Base-by-base conservation (phyloP, 2,888 invertebrate genomes). In the Hyposoter dolosus region DNA sequence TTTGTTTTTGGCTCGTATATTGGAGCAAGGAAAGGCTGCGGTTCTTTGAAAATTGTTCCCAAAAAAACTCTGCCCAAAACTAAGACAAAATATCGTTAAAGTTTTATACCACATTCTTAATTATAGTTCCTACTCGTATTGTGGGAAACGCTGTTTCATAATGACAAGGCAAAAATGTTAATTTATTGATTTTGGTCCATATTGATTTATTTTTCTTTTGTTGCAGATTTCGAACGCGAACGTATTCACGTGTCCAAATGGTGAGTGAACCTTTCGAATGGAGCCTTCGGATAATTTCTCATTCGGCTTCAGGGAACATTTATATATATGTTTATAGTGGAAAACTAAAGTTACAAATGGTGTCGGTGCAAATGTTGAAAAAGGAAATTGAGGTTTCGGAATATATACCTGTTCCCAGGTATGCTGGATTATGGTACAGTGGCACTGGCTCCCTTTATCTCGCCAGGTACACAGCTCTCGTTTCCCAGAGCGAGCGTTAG, bases 211-310 rank as follows among this genome's bases (percentile, higher is more conserved):
- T 72, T 77, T 83, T 94, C 93, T 90, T 93, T 93, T 94, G 91
- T 96, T 96, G 88, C 96, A 96, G 96, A 95, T 95, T 92, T 95
- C 96, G 92, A 93, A 91, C 87, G 93, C 93, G 88, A 95, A 94
- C 91, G 93, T 96, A 94, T 97, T 96, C 95, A 96, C 96, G 91
- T 97, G 97, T 95, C 96, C 96, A 91, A 96, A 96, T 93, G 96
- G 97, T 97, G 94, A 96, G 96, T 96, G 90, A 78, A 85, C 68
- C 40, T 83, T 75, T 28, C 23, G 19, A 35, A 53, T 15, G 65
- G 43, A 60, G 35, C 23, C 10, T 45, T 45, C 19, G 56, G 32
- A 53, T 60, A 10, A 75, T 79, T 72, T 75, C 69, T 75, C 47
- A 74, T 45, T n/a, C 72, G 10, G 43, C 35, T 65, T 23, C 28